Evolutionary conservation across 2,888 invertebrate species (phyloP).

Genomic region (Eupithecia abbreviata): DNA sequence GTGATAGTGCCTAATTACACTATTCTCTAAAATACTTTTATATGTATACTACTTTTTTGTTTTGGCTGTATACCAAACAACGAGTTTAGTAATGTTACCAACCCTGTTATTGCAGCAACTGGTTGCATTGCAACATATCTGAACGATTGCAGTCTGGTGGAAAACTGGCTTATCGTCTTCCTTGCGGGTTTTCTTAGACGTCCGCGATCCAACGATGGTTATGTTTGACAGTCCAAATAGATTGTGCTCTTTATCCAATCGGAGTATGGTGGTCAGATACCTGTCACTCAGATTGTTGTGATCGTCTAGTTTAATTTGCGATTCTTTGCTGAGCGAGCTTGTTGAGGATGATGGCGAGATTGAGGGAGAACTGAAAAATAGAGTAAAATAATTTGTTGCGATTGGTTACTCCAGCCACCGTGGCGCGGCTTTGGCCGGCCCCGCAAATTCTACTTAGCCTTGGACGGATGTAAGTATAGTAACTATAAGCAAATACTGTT

Average conservation of each 20-base stretch:
- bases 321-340: slow-evolving; percentile 59
- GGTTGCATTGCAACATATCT: slow-evolving; percentile 63
- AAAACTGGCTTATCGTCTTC: slow-evolving; percentile 68
- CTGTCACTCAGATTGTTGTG: slow-evolving; percentile 58
- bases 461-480: too few species aligned
- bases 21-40: too few species aligned
- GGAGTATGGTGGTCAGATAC: slow-evolving; percentile 71
- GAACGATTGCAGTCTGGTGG: slow-evolving; percentile 75
- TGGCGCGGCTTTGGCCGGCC: neutral
- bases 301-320: slow-evolving; percentile 50
- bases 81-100: neutral
- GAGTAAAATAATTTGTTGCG: neutral
- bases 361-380: slow-evolving; percentile 62
- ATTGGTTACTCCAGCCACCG: neutral
- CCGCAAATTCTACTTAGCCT: neutral
- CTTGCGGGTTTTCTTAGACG: slow-evolving; percentile 60
- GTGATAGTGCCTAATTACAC: too few species aligned
- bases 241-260: slow-evolving; percentile 75
- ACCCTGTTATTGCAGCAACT: slow-evolving; percentile 54
- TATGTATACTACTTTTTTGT: too few species aligned
- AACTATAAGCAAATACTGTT: too few species aligned
- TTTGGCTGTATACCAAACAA: too few species aligned
- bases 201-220: slow-evolving; percentile 61
- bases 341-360: slow-evolving; percentile 60
- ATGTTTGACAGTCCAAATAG: slow-evolving; percentile 76